phyloP scores from a whole-genome alignment of 1,140 invertebrate species.

The Caenorhabditis inopinata region DNA sequence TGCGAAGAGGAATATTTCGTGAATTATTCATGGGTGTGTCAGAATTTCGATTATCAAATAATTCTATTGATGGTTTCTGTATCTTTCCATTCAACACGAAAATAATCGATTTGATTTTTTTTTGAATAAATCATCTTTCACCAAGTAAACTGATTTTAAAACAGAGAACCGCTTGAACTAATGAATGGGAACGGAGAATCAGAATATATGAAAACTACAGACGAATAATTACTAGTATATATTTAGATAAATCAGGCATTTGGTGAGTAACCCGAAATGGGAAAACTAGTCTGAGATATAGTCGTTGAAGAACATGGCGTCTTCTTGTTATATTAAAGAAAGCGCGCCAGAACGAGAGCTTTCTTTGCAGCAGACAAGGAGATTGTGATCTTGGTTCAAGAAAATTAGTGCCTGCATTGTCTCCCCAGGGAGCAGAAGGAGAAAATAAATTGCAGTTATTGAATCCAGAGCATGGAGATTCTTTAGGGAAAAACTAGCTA shows the following conservation, averaged over 20 bases:
- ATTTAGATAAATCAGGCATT: too few species aligned
- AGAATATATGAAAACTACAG: too few species aligned
- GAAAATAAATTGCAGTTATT: too few species aligned
- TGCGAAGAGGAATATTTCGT: neutral
- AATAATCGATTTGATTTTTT: neutral
- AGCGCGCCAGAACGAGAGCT: neutral
- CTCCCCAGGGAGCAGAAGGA: neutral
- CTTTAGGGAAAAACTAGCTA: too few species aligned
- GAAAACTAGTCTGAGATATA: too few species aligned
- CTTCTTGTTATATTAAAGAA: neutral
- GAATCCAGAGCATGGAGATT: too few species aligned
- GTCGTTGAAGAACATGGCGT: too few species aligned
- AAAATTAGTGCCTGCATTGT: neutral
- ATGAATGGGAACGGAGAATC: too few species aligned
- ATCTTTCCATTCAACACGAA: neutral
- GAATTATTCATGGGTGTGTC: conserved; percentile 1
- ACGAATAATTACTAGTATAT: too few species aligned
- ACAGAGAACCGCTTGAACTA: neutral
- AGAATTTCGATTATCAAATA: neutral
- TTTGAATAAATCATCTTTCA: too few species aligned
- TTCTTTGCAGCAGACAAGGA: neutral
- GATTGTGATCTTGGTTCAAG: neutral
- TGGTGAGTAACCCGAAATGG: too few species aligned
- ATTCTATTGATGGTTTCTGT: neutral
- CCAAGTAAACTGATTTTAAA: neutral